A percentile compares a stretch with the other conserved stretches of the same genome.
Conservation (phyloP, 2,888 invertebrate species). For the Limnephilus auricula region DNA sequence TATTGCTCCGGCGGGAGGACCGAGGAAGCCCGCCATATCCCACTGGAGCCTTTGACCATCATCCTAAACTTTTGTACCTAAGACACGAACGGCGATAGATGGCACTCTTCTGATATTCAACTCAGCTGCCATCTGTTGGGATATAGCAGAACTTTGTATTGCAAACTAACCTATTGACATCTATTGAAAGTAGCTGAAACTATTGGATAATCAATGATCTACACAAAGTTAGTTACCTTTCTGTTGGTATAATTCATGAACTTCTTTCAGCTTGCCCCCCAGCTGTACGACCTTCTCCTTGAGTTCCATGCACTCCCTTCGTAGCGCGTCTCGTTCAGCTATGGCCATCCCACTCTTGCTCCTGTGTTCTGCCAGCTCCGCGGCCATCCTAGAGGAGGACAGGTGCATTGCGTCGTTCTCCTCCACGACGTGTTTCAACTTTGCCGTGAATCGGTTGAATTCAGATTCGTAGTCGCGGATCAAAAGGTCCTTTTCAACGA, state of each 20-base stretch:
- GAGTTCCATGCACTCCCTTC: slow-evolving; percentile 75
- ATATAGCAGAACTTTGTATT: too few relatives aligned
- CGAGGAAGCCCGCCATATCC: too few relatives aligned
- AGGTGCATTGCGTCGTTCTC: slow-evolving; percentile 83
- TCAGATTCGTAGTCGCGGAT: slow-evolving; percentile 84
- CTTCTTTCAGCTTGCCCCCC: slow-evolving; percentile 85
- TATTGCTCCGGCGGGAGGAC: too few relatives aligned
- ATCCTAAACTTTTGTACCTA: too few relatives aligned
- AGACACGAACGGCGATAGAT: too few relatives aligned
- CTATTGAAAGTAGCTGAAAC: too few relatives aligned
- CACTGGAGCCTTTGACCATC: too few relatives aligned
- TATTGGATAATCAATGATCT: too few relatives aligned
- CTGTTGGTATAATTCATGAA: slow-evolving; percentile 85
- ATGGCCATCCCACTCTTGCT: slow-evolving; percentile 73
- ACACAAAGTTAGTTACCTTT: too few relatives aligned
- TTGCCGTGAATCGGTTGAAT: slow-evolving; percentile 84
- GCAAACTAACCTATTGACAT: too few relatives aligned
- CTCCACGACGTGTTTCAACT: slow-evolving; percentile 82
- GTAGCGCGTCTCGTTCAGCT: slow-evolving; percentile 75
- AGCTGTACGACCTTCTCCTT: slow-evolving; percentile 83
- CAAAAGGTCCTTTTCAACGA: slow-evolving; percentile 86
- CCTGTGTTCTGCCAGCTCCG: slow-evolving; percentile 71
- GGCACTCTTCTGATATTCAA: too few relatives aligned
- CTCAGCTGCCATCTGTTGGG: too few relatives aligned
- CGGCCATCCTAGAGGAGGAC: slow-evolving; percentile 70